Evolutionary conservation across 1,140 invertebrate genomes (phyloP).

Genomic region (Brachionus angularis): DNA sequence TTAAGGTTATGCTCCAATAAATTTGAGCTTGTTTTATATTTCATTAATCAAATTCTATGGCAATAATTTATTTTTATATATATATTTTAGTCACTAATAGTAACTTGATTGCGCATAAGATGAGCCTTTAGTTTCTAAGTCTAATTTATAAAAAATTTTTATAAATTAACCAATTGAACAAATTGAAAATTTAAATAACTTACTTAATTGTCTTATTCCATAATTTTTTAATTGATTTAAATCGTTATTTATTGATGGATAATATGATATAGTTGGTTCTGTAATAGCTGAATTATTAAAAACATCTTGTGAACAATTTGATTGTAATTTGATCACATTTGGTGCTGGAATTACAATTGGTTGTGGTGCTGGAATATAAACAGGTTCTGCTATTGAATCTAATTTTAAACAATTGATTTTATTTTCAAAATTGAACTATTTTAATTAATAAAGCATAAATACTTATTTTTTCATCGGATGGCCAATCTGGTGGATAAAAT

Average conservation of each 20-base stretch:
- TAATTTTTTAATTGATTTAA: background rate
- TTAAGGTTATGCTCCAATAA: no score
- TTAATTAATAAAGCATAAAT: background rate
- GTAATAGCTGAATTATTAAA: background rate
- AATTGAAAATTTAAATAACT: background rate
- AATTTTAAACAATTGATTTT: background rate
- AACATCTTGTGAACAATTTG: no score
- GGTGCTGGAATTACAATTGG: constrained; percentile 42
- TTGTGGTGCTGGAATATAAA: constrained; percentile 42
- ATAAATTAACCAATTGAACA: background rate
- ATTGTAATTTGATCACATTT: constrained; percentile 13
- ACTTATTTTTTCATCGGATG: constrained; percentile 42
- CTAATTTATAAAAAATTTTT: background rate
- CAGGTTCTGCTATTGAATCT: constrained; percentile 31
- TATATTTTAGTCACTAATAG: background rate
- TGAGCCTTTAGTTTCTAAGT: no score
- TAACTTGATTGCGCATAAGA: no score
- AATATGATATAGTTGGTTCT: constrained; percentile 17
- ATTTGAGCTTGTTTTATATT: no score
- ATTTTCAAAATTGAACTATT: background rate
- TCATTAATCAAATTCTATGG: background rate
- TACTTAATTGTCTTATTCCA: constrained; percentile 36
- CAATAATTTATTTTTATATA: background rate
- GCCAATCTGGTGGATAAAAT: constrained; percentile 40
- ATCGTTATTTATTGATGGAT: constrained; percentile 15